These are phyloP conservation scores for Lepas anatifera DNA, from an alignment of 2,888 invertebrate species.

Conservation along the genomic window DNA sequence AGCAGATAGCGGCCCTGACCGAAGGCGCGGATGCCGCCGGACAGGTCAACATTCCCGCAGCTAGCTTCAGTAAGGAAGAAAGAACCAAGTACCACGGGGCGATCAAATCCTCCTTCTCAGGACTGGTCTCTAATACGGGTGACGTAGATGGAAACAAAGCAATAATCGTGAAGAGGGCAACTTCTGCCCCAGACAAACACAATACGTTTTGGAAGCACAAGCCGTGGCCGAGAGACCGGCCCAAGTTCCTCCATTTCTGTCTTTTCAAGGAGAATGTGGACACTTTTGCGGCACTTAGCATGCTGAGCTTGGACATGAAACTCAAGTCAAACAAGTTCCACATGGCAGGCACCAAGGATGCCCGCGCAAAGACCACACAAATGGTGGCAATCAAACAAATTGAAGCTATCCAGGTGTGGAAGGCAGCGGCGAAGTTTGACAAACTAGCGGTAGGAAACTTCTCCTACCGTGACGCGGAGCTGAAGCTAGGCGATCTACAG, in stretches of 20 bases:
- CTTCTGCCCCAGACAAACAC: constrained; percentile 9
- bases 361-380: constrained; percentile 83
- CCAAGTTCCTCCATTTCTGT: constrained; percentile 64
- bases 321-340: constrained; percentile 55
- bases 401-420: constrained; percentile 48
- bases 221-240: constrained; percentile 29
- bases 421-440: constrained; percentile 38
- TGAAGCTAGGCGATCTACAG: constrained; percentile 68
- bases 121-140: constrained; percentile 55
- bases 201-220: not conserved
- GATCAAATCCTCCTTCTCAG: constrained; percentile 52
- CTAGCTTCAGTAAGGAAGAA: constrained; percentile 52
- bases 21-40: constrained; percentile 30
- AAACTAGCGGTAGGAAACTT: constrained; percentile 62
- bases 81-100: constrained; percentile 58
- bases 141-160: constrained; percentile 47
- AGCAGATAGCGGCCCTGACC: constrained; percentile 43
- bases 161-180: constrained; percentile 39
- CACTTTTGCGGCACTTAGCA: constrained; percentile 69
- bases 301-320: constrained; percentile 50
- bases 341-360: constrained; percentile 92
- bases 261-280: constrained; percentile 88
- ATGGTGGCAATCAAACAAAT: constrained; percentile 56
- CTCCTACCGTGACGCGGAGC: constrained; percentile 47
- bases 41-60: constrained; percentile 43